Evolutionary conservation across 1,140 invertebrate species (phyloP).

Genomic region (Euglossa dilemma): DNA sequence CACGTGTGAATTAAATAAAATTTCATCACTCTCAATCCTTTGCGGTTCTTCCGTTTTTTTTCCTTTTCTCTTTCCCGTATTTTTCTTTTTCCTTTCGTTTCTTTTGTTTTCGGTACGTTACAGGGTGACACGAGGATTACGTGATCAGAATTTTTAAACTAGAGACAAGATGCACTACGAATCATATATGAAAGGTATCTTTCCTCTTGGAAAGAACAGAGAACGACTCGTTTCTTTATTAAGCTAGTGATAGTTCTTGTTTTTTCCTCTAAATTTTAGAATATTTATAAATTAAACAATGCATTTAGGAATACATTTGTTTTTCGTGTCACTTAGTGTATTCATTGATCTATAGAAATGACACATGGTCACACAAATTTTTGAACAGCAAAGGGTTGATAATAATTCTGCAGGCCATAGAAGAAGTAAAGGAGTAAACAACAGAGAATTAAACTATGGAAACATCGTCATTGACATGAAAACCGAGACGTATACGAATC

Average conservation of each 20-base stretch:
- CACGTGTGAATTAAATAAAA: background rate
- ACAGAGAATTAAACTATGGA: slow-evolving; percentile 18
- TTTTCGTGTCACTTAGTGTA: background rate
- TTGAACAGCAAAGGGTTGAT: slow-evolving; percentile 9
- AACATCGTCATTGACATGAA: slow-evolving; percentile 3
- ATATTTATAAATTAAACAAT: no score
- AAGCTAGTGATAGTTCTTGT: no score
- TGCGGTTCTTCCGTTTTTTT: background rate
- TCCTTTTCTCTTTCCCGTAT: rapidly evolving
- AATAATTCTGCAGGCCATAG: background rate
- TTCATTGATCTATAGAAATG: background rate
- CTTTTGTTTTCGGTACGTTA: background rate
- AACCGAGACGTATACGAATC: background rate
- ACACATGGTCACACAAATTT: background rate
- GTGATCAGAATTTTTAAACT: no score
- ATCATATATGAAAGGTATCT: no score
- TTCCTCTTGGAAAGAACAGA: no score
- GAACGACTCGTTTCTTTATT: no score
- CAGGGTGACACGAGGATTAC: no score
- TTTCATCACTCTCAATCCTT: background rate
- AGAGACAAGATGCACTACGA: no score
- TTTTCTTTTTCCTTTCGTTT: background rate
- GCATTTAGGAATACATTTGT: no score
- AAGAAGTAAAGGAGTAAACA: slow-evolving; percentile 41
- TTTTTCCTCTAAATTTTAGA: no score